Conservation (phyloP, 1,140 invertebrate genomes). For the Halictus rubicundus region DNA sequence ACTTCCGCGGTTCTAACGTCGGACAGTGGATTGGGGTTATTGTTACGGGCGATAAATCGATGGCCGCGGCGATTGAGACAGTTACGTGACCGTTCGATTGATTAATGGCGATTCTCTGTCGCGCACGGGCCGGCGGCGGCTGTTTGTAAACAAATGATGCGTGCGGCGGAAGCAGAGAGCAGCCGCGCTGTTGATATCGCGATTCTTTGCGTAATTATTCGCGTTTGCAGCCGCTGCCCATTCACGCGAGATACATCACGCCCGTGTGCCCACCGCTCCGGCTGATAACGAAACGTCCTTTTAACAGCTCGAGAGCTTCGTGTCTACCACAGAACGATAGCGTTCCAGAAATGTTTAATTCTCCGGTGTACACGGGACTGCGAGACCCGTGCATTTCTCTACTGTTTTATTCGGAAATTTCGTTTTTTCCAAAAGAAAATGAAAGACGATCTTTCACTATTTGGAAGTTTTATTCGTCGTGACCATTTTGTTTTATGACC, state of each 20-base stretch:
- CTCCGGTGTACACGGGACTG: too few species aligned
- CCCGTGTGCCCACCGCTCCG: background rate
- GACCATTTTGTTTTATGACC: too few species aligned
- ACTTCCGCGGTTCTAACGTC: constrained; percentile 33
- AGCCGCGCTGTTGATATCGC: constrained; percentile 38
- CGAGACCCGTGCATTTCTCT: too few species aligned
- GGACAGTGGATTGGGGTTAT: constrained; percentile 34
- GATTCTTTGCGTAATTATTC: constrained; percentile 60
- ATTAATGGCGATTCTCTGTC: constrained; percentile 27
- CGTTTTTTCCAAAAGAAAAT: too few species aligned
- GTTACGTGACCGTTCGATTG: constrained; percentile 27
- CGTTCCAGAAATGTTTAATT: too few species aligned
- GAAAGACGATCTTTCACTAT: too few species aligned
- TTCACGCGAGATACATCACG: constrained; percentile 45
- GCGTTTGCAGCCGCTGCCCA: constrained; percentile 41
- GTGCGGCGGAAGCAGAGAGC: constrained; percentile 15
- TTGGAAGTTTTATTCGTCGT: too few species aligned
- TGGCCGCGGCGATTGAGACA: constrained; percentile 22
- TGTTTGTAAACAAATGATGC: constrained; percentile 57
- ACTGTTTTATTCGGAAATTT: too few species aligned
- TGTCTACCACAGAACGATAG: too few species aligned
- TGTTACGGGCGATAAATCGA: constrained; percentile 40
- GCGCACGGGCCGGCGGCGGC: background rate
- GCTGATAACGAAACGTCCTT: constrained; percentile 19
- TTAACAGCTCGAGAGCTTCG: background rate